Evolutionary conservation across 2,113 vertebrate genomes (phyloP), one percentile per base, ranked within the genome.

Genomic region (Baryphthengus martii): DNA sequence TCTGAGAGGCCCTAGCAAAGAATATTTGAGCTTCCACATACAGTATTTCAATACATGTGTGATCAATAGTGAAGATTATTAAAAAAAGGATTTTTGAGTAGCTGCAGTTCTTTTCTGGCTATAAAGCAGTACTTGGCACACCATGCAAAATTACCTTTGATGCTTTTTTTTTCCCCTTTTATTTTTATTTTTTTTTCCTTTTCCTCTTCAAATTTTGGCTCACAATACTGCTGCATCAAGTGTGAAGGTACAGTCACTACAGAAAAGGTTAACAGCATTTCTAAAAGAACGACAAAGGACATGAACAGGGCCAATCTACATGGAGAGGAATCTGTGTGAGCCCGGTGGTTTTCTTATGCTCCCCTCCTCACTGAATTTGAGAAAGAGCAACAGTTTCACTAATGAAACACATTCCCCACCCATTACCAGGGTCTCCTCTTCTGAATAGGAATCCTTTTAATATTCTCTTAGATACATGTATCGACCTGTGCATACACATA

Each of bases 381-480:
- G 28, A 39, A 79, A 55, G 6, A 85, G 26, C 13, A 75, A 31
- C 13, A 45, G 17, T 66, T 66, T 53, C 45, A 23, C 25, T 52
- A 24, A 20, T 4, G 14, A 85, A 71, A 49, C 12, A 24, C 15
- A 33, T 6, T 8, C 28, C 31, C 11, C 61, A 5, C 20, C 2
- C 1, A 26, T 61, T 61, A 53, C 0, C 33, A 6, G 13, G 21
- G 17, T 74, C 9, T 29, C 20, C 18, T 50, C 47, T 55, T 49
- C 16, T 56, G 8, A 67, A 55, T 3, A 66, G 23, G 55, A 91
- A 70, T 25, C 18, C 11, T 28, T 70, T 23, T 28, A 68, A 9
- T 33, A 31, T 21, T 42, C 8, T 40, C 24, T 50, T 8, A n/a
- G 23, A 18, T n/a, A 40, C 8, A 19, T 0, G 0, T 9, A 16